These are phyloP conservation scores for Oscheius sp. DNA, from an alignment of 1,140 invertebrate genomes.

Conservation along the genomic window DNA sequence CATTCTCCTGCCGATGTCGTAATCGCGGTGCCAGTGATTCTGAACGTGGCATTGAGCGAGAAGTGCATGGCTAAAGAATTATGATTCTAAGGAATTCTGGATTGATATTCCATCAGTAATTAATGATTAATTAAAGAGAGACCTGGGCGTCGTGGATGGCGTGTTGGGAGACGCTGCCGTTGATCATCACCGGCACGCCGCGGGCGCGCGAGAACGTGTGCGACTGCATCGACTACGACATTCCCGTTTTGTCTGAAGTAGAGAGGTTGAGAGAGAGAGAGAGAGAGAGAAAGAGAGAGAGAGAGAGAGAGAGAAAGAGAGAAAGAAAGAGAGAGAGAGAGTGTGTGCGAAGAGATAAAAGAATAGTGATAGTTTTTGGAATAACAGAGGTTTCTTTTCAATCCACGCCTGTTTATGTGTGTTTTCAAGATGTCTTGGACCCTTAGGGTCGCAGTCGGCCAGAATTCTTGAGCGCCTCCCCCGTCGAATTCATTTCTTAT, in stretches of 20 bases:
- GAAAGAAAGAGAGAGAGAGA: neutral
- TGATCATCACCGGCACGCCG: slow-evolving; percentile 38
- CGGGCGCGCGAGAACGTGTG: slow-evolving; percentile 43
- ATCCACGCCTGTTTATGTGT: too few species aligned
- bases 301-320: neutral
- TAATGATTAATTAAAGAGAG: slow-evolving; percentile 8
- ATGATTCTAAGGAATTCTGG: neutral
- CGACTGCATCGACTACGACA: slow-evolving; percentile 42
- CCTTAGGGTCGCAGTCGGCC: too few species aligned
- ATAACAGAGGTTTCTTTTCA: too few species aligned
- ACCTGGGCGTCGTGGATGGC: slow-evolving; percentile 12
- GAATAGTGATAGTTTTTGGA: too few species aligned
- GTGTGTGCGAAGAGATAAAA: too few species aligned
- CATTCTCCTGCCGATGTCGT: slow-evolving; percentile 10
- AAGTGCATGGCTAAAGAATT: slow-evolving; percentile 32
- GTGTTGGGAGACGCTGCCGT: slow-evolving; percentile 32
- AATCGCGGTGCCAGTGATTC: slow-evolving; percentile 28
- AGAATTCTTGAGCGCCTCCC: too few species aligned
- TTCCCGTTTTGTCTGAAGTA: too few species aligned
- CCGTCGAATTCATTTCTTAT: too few species aligned
- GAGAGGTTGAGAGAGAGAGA: neutral
- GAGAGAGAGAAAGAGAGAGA: neutral
- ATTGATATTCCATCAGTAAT: neutral
- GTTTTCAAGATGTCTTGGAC: too few species aligned
- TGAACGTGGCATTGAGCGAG: slow-evolving; percentile 35